Evolutionary conservation across 2,888 invertebrate species (phyloP).

Genomic region (Clitarchus hookeri): DNA sequence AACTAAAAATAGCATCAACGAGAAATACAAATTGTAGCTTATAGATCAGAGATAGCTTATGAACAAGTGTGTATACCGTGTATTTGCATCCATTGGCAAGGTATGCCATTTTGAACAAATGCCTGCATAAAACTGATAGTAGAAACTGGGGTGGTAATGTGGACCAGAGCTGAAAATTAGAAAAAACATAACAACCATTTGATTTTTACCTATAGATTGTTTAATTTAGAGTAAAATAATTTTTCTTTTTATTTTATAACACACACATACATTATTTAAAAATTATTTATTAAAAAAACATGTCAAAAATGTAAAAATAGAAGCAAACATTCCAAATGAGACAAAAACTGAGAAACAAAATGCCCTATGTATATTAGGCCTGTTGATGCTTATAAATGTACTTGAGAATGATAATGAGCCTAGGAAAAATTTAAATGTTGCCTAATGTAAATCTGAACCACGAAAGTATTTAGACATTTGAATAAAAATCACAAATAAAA

Average conservation of each 20-base stretch:
- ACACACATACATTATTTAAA: no score
- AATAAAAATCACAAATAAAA: constrained; percentile 7
- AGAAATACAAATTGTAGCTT: neutral
- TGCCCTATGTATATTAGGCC: no score
- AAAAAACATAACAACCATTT: neutral
- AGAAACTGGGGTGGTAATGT: neutral
- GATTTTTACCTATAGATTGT: neutral
- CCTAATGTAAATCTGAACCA: neutral
- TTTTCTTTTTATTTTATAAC: no score
- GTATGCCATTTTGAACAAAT: neutral
- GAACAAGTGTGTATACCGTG: neutral
- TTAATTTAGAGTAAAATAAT: no score
- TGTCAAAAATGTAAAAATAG: no score
- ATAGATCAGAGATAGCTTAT: neutral
- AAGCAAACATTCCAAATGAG: no score
- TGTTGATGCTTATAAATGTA: no score
- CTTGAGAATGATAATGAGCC: no score
- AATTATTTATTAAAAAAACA: no score
- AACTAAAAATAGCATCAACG: neutral
- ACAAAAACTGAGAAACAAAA: no score
- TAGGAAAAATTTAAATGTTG: neutral
- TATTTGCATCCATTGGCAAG: neutral
- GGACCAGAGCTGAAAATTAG: neutral
- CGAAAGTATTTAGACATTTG: neutral
- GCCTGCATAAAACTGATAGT: neutral